phyloP scores from a whole-genome alignment of 2,888 invertebrate genomes.

The Oscheius onirici region DNA sequence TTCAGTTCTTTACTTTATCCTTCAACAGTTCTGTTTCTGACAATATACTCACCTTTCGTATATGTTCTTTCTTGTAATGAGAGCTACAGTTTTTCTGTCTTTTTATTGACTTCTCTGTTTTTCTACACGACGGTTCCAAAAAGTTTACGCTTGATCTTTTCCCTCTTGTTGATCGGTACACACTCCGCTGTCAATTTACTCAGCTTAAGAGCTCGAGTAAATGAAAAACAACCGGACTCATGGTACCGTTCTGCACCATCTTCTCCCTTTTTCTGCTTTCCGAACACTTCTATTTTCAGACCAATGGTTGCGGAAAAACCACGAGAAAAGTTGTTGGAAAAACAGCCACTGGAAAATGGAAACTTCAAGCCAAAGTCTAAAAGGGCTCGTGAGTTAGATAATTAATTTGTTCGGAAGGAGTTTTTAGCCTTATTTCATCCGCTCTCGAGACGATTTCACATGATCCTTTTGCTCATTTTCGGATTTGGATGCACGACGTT shows the following conservation, averaged over 20 bases:
- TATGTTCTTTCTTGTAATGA: too few species aligned
- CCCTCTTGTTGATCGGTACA: too few species aligned
- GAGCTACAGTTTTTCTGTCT: too few species aligned
- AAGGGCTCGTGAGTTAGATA: neutral
- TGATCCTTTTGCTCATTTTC: constrained; percentile 44
- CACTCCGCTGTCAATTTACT: constrained; percentile 1
- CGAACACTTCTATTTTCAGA: neutral
- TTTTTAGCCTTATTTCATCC: constrained; percentile 56
- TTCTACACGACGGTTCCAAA: too few species aligned
- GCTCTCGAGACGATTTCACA: constrained; percentile 46
- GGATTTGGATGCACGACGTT: constrained; percentile 54
- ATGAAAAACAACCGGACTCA: too few species aligned
- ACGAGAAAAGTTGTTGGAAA: constrained; percentile 10
- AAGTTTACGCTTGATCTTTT: too few species aligned
- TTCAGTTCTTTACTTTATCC: too few species aligned
- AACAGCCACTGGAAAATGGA: constrained; percentile 13
- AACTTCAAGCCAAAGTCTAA: constrained; percentile 1
- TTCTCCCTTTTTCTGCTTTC: neutral
- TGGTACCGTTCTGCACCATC: neutral
- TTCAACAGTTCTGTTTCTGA: too few species aligned
- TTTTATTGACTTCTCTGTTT: too few species aligned
- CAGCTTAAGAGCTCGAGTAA: neutral
- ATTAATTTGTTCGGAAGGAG: neutral
- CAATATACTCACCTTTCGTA: too few species aligned
- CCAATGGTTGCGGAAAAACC: constrained; percentile 10